Conservation (phyloP, 2,888 invertebrate genomes). For the Dendrolimus pini region DNA sequence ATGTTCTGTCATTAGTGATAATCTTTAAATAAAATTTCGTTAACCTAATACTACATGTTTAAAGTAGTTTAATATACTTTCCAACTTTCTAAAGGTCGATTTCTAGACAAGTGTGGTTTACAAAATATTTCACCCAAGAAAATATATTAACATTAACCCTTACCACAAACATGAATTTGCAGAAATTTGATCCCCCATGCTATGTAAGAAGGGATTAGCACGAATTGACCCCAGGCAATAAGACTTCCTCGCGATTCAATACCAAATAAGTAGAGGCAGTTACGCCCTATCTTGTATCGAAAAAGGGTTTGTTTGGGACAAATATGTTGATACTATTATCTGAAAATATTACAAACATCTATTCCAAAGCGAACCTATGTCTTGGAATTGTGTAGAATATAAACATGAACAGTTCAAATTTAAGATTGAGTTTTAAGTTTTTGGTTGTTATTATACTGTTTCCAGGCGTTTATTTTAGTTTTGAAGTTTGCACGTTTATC, state of each 20-base stretch:
- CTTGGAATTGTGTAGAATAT: too few relatives aligned
- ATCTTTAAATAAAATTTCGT: too few relatives aligned
- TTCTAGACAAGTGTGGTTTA: too few relatives aligned
- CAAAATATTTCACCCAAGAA: not conserved
- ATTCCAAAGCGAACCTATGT: not conserved
- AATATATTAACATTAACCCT: conserved; percentile 13
- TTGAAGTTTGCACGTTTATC: too few relatives aligned
- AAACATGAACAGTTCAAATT: too few relatives aligned
- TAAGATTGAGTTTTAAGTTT: too few relatives aligned
- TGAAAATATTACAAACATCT: not conserved
- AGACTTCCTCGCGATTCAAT: conserved; percentile 12
- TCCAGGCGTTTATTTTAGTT: too few relatives aligned
- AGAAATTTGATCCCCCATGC: conserved; percentile 8
- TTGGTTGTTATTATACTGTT: too few relatives aligned
- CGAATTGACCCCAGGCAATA: conserved; percentile 30
- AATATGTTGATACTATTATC: conserved; percentile 1
- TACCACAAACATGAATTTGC: conserved; percentile 12
- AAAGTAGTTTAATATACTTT: too few relatives aligned
- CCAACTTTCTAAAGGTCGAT: too few relatives aligned
- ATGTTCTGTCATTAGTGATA: too few relatives aligned
- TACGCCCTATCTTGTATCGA: conserved; percentile 37
- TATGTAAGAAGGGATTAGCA: conserved; percentile 30
- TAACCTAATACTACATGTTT: too few relatives aligned
- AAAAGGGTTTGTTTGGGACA: conserved; percentile 4
- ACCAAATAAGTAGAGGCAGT: conserved; percentile 26